Conservation (phyloP, 2,113 vertebrate species). For the Triplophysa dalaica region DNA sequence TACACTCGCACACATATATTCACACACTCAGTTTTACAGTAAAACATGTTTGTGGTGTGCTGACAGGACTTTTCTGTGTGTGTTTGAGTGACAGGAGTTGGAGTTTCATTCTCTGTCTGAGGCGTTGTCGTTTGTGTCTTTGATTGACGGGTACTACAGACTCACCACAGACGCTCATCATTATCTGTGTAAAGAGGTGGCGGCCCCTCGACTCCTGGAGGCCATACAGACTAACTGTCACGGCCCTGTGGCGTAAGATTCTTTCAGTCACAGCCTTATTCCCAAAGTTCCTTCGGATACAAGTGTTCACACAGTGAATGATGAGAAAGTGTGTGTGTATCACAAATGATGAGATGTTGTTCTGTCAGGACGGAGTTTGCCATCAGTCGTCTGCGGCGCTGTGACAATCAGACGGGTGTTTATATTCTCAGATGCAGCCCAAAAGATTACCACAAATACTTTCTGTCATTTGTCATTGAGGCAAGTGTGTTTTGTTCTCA, state of each 20-base stretch:
- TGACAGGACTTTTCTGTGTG: not conserved
- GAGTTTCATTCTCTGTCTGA: conserved; percentile 87
- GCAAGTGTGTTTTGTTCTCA: conserved; percentile 72
- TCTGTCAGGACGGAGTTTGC: conserved; percentile 90
- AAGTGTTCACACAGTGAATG: too few species aligned
- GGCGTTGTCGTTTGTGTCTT: conserved; percentile 90
- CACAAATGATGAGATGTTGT: conserved; percentile 8
- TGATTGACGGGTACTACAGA: conserved; percentile 96
- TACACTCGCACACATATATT: too few species aligned
- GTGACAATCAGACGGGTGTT: conserved; percentile 86
- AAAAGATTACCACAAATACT: conserved; percentile 93
- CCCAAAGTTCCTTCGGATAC: too few species aligned
- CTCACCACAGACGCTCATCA: conserved; percentile 92
- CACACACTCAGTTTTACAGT: not conserved
- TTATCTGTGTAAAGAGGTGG: conserved; percentile 96
- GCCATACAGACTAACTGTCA: conserved; percentile 92
- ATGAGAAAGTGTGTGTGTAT: not conserved
- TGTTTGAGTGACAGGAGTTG: conserved; percentile 78
- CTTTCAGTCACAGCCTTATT: too few species aligned
- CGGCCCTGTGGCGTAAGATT: conserved; percentile 90
- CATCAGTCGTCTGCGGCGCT: conserved; percentile 84
- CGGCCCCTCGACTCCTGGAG: conserved; percentile 87
- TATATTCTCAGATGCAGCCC: conserved; percentile 94
- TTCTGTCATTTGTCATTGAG: conserved; percentile 93
- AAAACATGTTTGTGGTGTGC: not conserved